phyloP scores from a whole-genome alignment of 2,797 vertebrate species.

The Chanos chanos region DNA sequence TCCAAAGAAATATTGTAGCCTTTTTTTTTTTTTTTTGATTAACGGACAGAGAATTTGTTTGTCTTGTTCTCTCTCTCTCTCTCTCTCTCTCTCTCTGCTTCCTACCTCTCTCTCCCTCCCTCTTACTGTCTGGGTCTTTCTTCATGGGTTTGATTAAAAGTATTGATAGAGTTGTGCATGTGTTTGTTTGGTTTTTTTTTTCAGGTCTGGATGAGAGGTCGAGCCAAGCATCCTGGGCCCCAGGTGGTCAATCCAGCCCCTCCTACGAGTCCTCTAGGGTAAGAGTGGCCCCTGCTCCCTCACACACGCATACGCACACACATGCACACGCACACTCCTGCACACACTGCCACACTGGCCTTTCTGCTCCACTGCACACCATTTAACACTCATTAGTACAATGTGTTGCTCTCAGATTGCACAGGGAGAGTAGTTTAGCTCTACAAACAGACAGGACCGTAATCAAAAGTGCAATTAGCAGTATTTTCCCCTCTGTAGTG shows the following conservation, averaged over 20 bases:
- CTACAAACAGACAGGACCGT: no score
- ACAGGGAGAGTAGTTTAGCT: neutral
- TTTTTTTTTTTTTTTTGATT: no score
- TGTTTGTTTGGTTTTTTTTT: conserved; percentile 56
- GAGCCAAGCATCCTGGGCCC: conserved; percentile 85
- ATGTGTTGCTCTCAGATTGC: conserved; percentile 41
- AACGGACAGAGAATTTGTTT: no score
- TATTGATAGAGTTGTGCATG: conserved; percentile 59
- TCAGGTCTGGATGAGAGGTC: conserved; percentile 94
- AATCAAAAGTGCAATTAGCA: no score
- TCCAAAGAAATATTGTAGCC: no score
- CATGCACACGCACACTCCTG: conserved; percentile 17
- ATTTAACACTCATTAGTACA: conserved; percentile 59
- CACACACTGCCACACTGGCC: conserved; percentile 31
- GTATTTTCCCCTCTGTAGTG: no score
- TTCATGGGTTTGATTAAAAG: no score
- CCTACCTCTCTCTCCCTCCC: neutral
- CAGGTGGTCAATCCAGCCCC: conserved; percentile 89
- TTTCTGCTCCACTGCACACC: conserved; percentile 57
- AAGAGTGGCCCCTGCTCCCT: conserved; percentile 64
- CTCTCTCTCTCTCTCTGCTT: no score
- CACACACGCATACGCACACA: neutral
- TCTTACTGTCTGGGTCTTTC: neutral
- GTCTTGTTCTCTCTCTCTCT: no score
- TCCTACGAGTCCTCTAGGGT: conserved; percentile 92